Evolutionary conservation across 2,797 vertebrate genomes (phyloP), one percentile per base, ranked within the genome.

Genomic region (Gambelia wislizenii): DNA sequence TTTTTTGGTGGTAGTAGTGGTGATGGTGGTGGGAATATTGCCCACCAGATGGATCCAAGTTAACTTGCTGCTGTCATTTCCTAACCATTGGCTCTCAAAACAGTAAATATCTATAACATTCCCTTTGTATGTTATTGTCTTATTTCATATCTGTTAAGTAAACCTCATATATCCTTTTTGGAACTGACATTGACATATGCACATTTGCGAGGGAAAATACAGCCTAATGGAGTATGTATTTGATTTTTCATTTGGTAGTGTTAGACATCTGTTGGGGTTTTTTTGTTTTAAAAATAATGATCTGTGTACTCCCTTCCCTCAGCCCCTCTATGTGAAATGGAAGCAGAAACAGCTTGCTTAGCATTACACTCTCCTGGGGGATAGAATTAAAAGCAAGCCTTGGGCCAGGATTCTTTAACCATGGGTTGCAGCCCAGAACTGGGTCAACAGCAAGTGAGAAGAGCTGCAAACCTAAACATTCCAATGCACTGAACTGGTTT

Each of bases 341-440:
- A 89, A 72, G 44, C 74, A 70, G 33, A 85, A 85, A 89, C n/a
- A 84, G 47, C 42, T 92, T 89, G 42, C 3, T 30, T 84, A 33
- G 74, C 67, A 61, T 33, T 75, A 36, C 12, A 44, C 25, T 44
- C 59, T 86, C 90, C 44, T 25, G 92, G 61, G 22, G 82, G 91
- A 85, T 39, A 7, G 85, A 94, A 95, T 89, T 91, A 91, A 84
- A 92, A 87, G 76, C 76, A 42, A 80, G 47, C 59, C 86, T 82
- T 79, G 92, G 91, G 89, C 80, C 87, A 70, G 30, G 87, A 84
- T 88, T 93, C 81, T 90, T 89, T 88, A 91, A 92, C 90, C 89
- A 81, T 61, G 9, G 1, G 81, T 91, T 92, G 85, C 83, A n/a
- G 4, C 72, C 92, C 86, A 75, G 52, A 92, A 89, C 44, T 85